Evolutionary conservation across 2,888 invertebrate species (phyloP).

Genomic region (Acrocyrtus sp.): DNA sequence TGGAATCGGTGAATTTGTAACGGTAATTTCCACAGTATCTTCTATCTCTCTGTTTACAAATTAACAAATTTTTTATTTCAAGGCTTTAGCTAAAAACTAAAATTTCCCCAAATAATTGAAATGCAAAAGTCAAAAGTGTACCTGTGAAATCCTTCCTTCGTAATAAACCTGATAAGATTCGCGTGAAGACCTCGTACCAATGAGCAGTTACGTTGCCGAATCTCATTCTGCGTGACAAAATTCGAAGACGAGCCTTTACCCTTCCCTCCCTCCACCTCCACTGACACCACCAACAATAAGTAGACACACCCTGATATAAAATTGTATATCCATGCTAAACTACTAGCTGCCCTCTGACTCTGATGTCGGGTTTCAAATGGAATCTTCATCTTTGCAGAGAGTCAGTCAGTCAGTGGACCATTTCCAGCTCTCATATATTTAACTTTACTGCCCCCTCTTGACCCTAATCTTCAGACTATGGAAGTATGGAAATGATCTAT

Average conservation of each 20-base stretch:
- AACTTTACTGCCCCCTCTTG: too few species aligned
- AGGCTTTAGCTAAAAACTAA: not conserved
- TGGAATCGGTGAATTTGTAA: conserved; percentile 60
- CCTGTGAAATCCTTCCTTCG: conserved; percentile 70
- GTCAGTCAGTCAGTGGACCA: too few species aligned
- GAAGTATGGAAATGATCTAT: too few species aligned
- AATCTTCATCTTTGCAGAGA: too few species aligned
- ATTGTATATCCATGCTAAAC: too few species aligned
- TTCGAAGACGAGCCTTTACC: conserved; percentile 9
- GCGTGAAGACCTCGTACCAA: conserved; percentile 63
- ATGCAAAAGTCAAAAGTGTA: conserved; percentile 58
- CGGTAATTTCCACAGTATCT: conserved; percentile 67
- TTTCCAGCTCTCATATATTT: too few species aligned
- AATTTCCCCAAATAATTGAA: conserved; percentile 1
- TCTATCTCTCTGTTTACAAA: conserved; percentile 66
- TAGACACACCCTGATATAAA: too few species aligned
- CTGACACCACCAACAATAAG: conserved; percentile 6
- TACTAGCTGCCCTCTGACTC: too few species aligned
- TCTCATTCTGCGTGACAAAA: conserved; percentile 41
- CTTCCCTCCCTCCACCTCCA: conserved; percentile 3
- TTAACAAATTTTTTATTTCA: not conserved
- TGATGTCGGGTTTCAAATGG: too few species aligned
- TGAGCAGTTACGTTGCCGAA: conserved; percentile 50
- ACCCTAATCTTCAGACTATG: too few species aligned
- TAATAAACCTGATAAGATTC: conserved; percentile 65